phyloP scores from a whole-genome alignment of 2,113 vertebrate genomes.

The Peucedramus taeniatus region DNA sequence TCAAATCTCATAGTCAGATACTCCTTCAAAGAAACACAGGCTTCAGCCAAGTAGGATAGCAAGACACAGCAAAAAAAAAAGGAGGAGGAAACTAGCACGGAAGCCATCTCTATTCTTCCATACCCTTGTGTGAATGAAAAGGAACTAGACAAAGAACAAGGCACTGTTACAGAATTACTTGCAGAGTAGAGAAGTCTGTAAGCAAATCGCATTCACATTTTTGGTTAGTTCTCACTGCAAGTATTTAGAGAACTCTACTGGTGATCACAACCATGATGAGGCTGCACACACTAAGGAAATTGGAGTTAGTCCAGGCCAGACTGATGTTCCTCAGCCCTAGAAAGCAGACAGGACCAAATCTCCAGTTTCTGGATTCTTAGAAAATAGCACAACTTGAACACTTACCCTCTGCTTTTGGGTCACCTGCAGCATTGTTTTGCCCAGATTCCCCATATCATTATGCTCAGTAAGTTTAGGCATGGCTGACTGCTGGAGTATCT shows the following conservation, averaged over 20 bases:
- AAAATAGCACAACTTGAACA: not conserved
- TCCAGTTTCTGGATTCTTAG: not conserved
- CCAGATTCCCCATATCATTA: not conserved
- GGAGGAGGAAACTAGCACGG: not conserved
- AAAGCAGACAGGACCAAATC: not conserved
- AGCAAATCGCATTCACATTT: not conserved
- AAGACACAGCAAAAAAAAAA: not conserved
- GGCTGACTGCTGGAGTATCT: not conserved
- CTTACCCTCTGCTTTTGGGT: not conserved
- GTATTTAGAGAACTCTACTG: not conserved
- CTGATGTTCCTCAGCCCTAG: not conserved
- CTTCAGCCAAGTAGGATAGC: not conserved
- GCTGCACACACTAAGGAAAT: accelerated
- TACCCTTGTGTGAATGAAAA: not conserved
- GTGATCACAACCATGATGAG: not conserved
- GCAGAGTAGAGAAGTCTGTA: not conserved
- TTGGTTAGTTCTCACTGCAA: not conserved
- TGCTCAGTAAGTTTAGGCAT: not conserved
- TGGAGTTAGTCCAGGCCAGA: not conserved
- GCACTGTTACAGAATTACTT: not conserved
- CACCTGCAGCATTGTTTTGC: not conserved
- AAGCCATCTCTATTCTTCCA: not conserved
- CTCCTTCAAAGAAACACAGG: not conserved
- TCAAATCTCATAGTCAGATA: not conserved
- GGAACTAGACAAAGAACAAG: not conserved